Evolutionary conservation across 2,888 invertebrate genomes (phyloP).

Genomic region (Drosophila tripunctata): DNA sequence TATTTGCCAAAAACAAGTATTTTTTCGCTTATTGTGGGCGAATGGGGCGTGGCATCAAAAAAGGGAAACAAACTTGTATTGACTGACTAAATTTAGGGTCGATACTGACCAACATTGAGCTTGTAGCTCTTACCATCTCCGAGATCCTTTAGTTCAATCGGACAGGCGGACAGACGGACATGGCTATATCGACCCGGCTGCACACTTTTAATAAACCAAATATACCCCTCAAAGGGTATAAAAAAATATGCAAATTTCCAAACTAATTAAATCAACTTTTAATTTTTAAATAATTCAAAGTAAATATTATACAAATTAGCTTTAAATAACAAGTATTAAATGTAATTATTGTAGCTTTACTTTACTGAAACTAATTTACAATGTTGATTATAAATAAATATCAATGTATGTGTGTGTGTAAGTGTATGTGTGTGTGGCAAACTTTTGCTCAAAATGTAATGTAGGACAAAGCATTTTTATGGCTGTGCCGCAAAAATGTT

Average conservation of each 20-base stretch:
- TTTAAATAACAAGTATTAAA: neutral
- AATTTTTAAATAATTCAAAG: neutral
- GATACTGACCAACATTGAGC: too few species aligned
- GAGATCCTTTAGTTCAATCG: too few species aligned
- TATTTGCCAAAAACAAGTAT: too few species aligned
- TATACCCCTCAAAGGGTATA: too few species aligned
- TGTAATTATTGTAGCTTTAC: neutral
- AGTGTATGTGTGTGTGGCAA: slow-evolving; percentile 1
- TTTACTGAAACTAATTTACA: slow-evolving; percentile 24
- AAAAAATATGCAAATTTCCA: neutral
- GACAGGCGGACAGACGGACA: too few species aligned
- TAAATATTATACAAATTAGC: neutral
- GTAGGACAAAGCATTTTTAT: slow-evolving; percentile 71
- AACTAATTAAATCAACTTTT: neutral
- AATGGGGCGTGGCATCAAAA: too few species aligned
- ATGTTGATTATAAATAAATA: slow-evolving; percentile 7
- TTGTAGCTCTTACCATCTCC: too few species aligned
- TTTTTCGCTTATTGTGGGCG: too few species aligned
- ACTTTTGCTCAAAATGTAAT: slow-evolving; percentile 53
- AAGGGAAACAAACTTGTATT: too few species aligned
- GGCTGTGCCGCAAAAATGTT: slow-evolving; percentile 68
- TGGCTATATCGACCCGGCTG: too few species aligned
- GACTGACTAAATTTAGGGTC: too few species aligned
- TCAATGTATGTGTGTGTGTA: neutral
- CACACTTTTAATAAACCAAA: too few species aligned